Evolutionary conservation across 2,797 vertebrate species (phyloP).

Genomic region (Pteronotus mesoamericanus): DNA sequence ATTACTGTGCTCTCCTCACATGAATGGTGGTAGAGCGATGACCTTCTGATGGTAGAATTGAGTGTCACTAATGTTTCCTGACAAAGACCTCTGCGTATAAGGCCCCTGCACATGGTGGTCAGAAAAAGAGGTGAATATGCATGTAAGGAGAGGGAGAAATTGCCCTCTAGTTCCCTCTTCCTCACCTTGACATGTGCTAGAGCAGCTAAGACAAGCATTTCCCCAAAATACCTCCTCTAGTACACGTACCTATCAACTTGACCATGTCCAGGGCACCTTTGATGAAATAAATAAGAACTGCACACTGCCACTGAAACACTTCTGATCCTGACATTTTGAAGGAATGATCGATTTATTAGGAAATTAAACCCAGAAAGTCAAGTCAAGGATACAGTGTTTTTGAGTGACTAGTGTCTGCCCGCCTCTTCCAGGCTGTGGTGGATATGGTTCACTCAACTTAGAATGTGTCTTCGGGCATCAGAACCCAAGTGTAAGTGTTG

Average conservation of each 20-base stretch:
- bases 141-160: neutral
- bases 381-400: neutral
- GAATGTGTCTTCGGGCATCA: neutral
- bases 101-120: neutral
- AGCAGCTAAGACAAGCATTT: neutral
- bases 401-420: neutral
- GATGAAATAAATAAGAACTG: neutral
- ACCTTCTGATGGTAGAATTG: neutral
- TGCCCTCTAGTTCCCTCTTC: neutral
- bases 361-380: slow-evolving; percentile 11
- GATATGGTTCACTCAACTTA: neutral
- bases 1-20: neutral
- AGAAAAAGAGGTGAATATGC: neutral
- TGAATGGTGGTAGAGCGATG: neutral
- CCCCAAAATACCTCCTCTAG: neutral
- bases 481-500: neutral
- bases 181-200: neutral
- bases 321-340: neutral
- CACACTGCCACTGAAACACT: neutral
- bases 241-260: neutral
- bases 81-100: neutral
- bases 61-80: neutral
- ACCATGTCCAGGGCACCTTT: neutral
- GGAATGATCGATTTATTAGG: neutral
- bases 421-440: neutral